Conservation (phyloP, 2,113 vertebrate genomes). For the Gasterosteus aculeatus region DNA sequence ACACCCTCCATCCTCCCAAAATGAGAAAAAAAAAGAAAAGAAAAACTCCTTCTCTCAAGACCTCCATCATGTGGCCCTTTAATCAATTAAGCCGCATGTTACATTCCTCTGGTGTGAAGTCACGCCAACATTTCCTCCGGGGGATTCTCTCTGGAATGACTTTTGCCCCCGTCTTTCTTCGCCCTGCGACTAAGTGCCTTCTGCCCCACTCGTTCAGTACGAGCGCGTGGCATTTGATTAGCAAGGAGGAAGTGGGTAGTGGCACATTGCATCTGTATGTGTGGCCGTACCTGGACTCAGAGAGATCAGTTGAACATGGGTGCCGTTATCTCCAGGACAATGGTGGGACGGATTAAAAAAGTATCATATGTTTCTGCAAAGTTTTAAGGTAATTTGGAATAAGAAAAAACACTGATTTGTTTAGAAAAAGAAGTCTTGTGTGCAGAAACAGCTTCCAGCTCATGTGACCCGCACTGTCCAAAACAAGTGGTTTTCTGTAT, state of each 20-base stretch:
- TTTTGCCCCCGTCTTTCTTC: constrained; percentile 24
- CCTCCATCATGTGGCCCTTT: constrained; percentile 79
- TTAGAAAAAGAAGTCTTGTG: background rate
- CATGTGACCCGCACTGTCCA: background rate
- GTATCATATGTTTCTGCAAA: background rate
- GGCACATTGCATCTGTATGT: background rate
- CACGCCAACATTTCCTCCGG: constrained; percentile 78
- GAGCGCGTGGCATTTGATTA: constrained; percentile 47
- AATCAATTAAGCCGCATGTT: constrained; percentile 86
- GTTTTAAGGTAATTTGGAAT: background rate
- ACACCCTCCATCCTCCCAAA: constrained; percentile 3
- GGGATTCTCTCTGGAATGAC: constrained; percentile 47
- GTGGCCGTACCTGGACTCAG: background rate
- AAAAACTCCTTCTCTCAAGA: constrained; percentile 43
- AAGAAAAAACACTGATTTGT: background rate
- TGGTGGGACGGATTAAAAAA: background rate
- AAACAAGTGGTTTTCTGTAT: background rate
- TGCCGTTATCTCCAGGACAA: background rate
- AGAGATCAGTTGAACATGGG: background rate
- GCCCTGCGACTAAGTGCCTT: constrained; percentile 17
- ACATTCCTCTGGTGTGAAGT: constrained; percentile 87
- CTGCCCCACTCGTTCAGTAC: background rate
- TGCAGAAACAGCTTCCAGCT: background rate
- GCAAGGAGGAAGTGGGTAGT: background rate
- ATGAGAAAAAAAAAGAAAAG: constrained; percentile 21